Base-by-base conservation (phyloP, 2,888 invertebrate species). In the Eristalis pertinax region DNA sequence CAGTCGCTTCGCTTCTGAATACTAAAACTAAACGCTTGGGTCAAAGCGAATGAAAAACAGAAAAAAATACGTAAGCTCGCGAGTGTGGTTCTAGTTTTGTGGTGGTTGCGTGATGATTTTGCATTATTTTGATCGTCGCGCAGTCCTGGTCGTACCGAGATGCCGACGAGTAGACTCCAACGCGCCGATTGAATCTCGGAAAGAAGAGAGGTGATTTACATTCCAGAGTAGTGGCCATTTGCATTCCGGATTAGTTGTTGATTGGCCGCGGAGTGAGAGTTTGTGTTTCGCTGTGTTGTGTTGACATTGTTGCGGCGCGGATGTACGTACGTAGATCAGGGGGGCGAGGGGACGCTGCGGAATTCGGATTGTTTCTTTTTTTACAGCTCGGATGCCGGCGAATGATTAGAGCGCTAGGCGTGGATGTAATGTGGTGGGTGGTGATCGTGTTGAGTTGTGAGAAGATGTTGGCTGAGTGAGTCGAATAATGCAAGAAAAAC, bases 31-130 rank as follows among this genome's bases (percentile, higher is more conserved):
- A 38, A n/a, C 10, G 26, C 24, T 56, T 63, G 63, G 38, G 64
- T 32, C n/a, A 77, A 63, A 76, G 60, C 43, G 78, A 73, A 13
- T 5, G 60, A 29, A 26, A 62, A 60, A 41, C 0, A 41, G n/a
- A n/a, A 1, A 1, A 19, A 19, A 26, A 4, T 26, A 26, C 26
- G 26, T 26, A 26, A 26, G 26, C 26, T 26, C 19, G 8, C 19
- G 50, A 50, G 7, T 19, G 13, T 38, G 38, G 38, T 69, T 69
- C 63, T 69, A 68, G 32, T 24, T 67, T 67, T 11, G 26, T 26
- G 13, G 26, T 24, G 26, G 60, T 86, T 82, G 86, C 86, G 86
- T 86, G 86, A 86, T 74, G 74, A 78, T 67, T 74, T 72, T 70
- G 70, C 75, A 80, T 84, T 80, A 72, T 79, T 70, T 50, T 50